Percentiles rank a stretch among this genome's conserved stretches.
phyloP scores from a whole-genome alignment of 2,113 vertebrate genomes.

The Cromileptes altivelis region DNA sequence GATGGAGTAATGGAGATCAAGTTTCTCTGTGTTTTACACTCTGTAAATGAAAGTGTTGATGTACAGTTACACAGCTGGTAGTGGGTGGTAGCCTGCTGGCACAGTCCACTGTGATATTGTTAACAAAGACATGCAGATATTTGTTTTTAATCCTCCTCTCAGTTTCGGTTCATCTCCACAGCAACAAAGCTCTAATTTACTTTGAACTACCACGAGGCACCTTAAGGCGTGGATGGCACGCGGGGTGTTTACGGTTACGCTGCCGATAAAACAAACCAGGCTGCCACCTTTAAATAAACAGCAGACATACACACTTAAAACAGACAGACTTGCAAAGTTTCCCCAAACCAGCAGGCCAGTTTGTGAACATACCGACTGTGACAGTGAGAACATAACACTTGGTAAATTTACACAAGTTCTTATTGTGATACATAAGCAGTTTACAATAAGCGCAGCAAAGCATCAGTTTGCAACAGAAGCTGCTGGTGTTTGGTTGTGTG shows the following conservation, averaged over 20 bases:
- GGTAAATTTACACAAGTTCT: conserved; percentile 18
- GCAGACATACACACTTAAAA: conserved; percentile 13
- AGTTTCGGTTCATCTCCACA: not conserved
- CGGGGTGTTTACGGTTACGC: conserved; percentile 49
- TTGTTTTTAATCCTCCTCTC: no score
- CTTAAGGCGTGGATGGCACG: conserved; percentile 18
- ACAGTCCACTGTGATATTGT: not conserved
- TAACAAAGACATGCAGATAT: conserved; percentile 7
- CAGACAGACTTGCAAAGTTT: conserved; percentile 6
- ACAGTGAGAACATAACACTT: conserved; percentile 18
- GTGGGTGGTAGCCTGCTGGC: not conserved
- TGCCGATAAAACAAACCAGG: conserved; percentile 59
- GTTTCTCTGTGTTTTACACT: conserved; percentile 25
- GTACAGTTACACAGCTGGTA: conserved; percentile 7
- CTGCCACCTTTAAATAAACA: conserved; percentile 70
- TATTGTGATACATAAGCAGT: conserved; percentile 5
- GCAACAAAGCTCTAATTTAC: conserved; percentile 16
- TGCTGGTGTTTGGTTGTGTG: not conserved
- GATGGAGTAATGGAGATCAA: conserved; percentile 20
- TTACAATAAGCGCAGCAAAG: not conserved
- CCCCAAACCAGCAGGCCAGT: conserved; percentile 7
- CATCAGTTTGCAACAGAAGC: not conserved
- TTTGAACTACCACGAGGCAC: conserved; percentile 5
- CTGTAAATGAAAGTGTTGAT: conserved; percentile 6
- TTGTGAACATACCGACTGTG: conserved; percentile 38